A percentile compares a stretch with the other conserved stretches of the same genome.
Conservation (phyloP, 2,797 vertebrate species). For the Centroberyx gerrardi region DNA sequence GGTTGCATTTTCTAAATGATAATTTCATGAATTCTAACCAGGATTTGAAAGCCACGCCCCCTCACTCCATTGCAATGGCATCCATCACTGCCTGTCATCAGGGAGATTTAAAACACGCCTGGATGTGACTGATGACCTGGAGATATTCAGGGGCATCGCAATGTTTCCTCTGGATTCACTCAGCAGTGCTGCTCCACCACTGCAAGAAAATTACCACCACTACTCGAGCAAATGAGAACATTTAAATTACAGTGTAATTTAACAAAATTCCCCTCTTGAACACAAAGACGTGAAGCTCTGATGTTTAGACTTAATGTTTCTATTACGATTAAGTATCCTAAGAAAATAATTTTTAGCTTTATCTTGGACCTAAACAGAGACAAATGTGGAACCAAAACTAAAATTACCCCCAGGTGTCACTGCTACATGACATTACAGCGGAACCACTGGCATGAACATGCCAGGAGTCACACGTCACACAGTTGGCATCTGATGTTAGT, state of each 20-base stretch:
- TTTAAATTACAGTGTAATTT: conserved; percentile 18
- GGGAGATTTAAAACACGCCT: conserved; percentile 25
- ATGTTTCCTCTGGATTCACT: conserved; percentile 24
- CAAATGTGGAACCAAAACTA: conserved; percentile 56
- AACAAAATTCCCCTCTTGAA: conserved; percentile 24
- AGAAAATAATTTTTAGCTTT: conserved; percentile 39
- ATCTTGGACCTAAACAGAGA: conserved; percentile 31
- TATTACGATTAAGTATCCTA: conserved; percentile 21
- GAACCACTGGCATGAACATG: conserved; percentile 43
- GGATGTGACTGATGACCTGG: conserved; percentile 42
- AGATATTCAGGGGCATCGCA: conserved; percentile 30
- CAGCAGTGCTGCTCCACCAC: neutral
- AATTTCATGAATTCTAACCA: conserved; percentile 16
- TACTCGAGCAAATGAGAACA: conserved; percentile 12
- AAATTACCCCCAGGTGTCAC: conserved; percentile 44
- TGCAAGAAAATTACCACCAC: conserved; percentile 22
- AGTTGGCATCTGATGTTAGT: conserved; percentile 50
- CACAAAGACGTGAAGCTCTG: conserved; percentile 17
- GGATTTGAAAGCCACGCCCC: conserved; percentile 22
- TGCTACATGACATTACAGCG: conserved; percentile 43
- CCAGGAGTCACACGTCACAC: conserved; percentile 36
- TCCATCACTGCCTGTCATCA: conserved; percentile 13
- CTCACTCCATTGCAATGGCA: conserved; percentile 10
- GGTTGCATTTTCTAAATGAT: conserved; percentile 5
- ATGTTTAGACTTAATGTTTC: conserved; percentile 19